These are phyloP conservation scores for Rhinolophus sinicus DNA, from an alignment of 2,113 vertebrate species.

Conservation along the genomic window DNA sequence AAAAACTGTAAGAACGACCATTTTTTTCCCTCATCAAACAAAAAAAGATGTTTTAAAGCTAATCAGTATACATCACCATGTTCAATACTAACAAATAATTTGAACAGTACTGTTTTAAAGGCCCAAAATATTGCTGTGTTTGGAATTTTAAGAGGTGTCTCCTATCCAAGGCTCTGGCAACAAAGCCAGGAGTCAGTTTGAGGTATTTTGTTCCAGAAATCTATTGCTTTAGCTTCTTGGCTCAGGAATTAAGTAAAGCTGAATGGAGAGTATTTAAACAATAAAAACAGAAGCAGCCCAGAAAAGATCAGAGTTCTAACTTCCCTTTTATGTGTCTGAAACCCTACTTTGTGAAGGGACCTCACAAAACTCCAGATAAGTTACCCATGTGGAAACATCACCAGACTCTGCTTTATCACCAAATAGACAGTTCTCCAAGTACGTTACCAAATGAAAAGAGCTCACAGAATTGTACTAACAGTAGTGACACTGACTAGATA, in stretches of 20 bases:
- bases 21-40: neutral
- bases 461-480: neutral
- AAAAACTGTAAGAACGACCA: neutral
- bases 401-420: neutral
- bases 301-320: neutral
- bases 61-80: neutral
- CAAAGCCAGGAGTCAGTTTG: neutral
- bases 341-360: neutral
- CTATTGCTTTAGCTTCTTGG: conserved; percentile 19
- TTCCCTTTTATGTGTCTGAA: neutral
- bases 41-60: conserved; percentile 30
- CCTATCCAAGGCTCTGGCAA: neutral
- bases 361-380: conserved; percentile 37
- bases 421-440: neutral
- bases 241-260: conserved; percentile 42
- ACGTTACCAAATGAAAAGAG: neutral
- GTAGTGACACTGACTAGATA: neutral
- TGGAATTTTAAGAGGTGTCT: neutral
- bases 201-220: conserved; percentile 55
- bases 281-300: neutral
- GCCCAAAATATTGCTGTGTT: neutral
- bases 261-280: neutral
- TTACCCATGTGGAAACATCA: neutral
- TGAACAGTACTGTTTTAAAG: conserved; percentile 29
- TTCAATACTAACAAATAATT: conserved; percentile 9